Evolutionary conservation across 2,113 vertebrate genomes (phyloP), one percentile per base, ranked within the genome.

Genomic region (Leuciscus idus): DNA sequence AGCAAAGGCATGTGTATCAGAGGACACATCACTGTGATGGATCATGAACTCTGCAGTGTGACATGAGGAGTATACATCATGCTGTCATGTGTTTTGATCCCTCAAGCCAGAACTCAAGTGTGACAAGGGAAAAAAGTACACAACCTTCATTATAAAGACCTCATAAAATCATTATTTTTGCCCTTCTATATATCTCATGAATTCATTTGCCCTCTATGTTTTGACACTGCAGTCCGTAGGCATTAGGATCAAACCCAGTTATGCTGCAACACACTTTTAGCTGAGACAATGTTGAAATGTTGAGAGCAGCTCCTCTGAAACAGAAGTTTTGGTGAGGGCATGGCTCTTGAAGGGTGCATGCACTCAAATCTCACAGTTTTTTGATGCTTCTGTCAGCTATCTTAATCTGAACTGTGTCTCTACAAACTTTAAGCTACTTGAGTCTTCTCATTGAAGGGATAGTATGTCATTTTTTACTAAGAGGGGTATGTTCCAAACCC

Each of bases 181-280:
- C 26, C 64, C 84, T 85, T 86, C 59, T 88, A 30, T 86, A 75
- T 92, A 88, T 85, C 52, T 81, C 55, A 74, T 80, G 73, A 85
- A 77, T 78, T 12, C 75, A 91, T 86, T 73, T 86, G 87, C 90
- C 86, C 84, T 84, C 81, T 84, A 80, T 81, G 61, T 83, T 83
- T 88, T 73, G 70, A 88, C 90, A 84, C 85, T 88, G 87, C 84
- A 80, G 90, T 88, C 89, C 10, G 68, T 81, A 90, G 84, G 85
- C 85, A 88, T 90, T 87, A 81, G 86, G 85, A 90, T 91, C 78
- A 83, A 91, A 89, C 88, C 87, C 83, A 90, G 78, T 80, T 88
- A 79, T 88, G 83, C 48, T 82, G 85, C 87, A 87, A 87, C 89
- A 86, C 89, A 91, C 91, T 78, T 55, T 89, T 57, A 78, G 59